phyloP scores from a whole-genome alignment of 1,140 invertebrate species.

The Polypedilum pembai region DNA sequence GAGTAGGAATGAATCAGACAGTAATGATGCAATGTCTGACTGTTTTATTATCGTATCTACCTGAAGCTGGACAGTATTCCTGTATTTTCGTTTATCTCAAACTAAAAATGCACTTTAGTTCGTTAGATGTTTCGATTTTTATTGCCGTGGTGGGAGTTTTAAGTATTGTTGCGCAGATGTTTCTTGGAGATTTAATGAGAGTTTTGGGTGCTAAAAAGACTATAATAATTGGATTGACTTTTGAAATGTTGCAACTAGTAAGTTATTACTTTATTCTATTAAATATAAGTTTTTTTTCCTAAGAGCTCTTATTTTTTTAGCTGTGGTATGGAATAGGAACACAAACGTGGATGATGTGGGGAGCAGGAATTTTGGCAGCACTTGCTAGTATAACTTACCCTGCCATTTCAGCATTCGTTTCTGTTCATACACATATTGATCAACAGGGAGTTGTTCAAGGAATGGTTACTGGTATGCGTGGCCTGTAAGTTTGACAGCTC shows the following conservation, averaged over 20 bases:
- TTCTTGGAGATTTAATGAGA: constrained; percentile 80
- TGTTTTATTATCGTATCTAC: constrained; percentile 95
- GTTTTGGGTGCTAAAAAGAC: constrained; percentile 88
- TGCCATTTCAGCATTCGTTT: constrained; percentile 98
- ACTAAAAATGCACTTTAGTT: constrained; percentile 94
- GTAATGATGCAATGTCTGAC: constrained; percentile 95
- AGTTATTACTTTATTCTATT: constrained; percentile 27
- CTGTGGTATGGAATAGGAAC: neutral
- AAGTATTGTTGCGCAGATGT: constrained; percentile 89
- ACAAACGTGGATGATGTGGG: constrained; percentile 18
- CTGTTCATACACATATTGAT: constrained; percentile 91
- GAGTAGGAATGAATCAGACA: constrained; percentile 92
- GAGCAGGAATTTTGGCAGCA: constrained; percentile 67
- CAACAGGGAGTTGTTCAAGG: constrained; percentile 98
- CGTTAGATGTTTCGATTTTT: constrained; percentile 91
- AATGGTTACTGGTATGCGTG: constrained; percentile 94
- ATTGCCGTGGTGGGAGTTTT: constrained; percentile 95
- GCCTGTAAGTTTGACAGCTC: constrained; percentile 76
- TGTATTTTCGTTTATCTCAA: constrained; percentile 99
- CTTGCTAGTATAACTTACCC: constrained; percentile 95
- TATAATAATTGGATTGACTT: constrained; percentile 91
- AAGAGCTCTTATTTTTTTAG: neutral
- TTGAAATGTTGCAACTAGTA: constrained; percentile 88
- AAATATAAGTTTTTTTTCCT: neutral
- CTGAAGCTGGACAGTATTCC: constrained; percentile 98